phyloP scores from a whole-genome alignment of 2,888 invertebrate genomes.

The Arrhopalites spinosus region DNA sequence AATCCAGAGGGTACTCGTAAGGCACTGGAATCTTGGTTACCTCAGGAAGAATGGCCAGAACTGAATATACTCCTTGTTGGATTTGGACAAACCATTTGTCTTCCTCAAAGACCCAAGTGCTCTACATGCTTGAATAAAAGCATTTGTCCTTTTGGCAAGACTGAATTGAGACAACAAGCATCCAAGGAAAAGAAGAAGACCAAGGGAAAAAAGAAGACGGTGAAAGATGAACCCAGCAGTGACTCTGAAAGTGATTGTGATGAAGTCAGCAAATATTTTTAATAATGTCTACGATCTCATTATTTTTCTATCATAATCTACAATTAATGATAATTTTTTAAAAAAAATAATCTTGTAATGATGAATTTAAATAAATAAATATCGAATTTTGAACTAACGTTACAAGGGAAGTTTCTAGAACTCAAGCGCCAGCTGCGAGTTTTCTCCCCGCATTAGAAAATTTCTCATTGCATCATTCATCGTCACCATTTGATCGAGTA shows the following conservation, averaged over 20 bases:
- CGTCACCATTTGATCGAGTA: no score
- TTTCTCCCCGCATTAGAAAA: no score
- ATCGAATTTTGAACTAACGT: no score
- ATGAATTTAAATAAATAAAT: no score
- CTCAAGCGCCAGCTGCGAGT: no score
- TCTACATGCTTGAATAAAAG: slow-evolving; percentile 76
- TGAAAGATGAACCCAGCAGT: not conserved
- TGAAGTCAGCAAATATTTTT: slow-evolving; percentile 2
- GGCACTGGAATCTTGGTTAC: slow-evolving; percentile 86
- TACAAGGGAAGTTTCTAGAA: no score
- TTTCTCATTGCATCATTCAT: no score
- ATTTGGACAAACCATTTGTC: slow-evolving; percentile 94
- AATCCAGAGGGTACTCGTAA: slow-evolving; percentile 84
- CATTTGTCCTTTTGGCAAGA: slow-evolving; percentile 71
- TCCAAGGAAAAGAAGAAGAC: slow-evolving; percentile 2
- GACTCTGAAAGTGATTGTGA: not conserved
- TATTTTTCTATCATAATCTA: not conserved
- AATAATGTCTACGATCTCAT: no score
- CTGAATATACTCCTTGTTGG: slow-evolving; percentile 92
- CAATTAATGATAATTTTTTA: no score
- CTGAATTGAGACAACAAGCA: slow-evolving; percentile 15
- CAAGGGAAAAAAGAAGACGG: slow-evolving; percentile 6
- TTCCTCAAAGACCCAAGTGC: slow-evolving; percentile 82
- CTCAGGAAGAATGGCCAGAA: slow-evolving; percentile 80
- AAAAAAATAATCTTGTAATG: no score